Evolutionary conservation across 2,797 vertebrate genomes (phyloP).

Genomic region (Clarias pachynema): DNA sequence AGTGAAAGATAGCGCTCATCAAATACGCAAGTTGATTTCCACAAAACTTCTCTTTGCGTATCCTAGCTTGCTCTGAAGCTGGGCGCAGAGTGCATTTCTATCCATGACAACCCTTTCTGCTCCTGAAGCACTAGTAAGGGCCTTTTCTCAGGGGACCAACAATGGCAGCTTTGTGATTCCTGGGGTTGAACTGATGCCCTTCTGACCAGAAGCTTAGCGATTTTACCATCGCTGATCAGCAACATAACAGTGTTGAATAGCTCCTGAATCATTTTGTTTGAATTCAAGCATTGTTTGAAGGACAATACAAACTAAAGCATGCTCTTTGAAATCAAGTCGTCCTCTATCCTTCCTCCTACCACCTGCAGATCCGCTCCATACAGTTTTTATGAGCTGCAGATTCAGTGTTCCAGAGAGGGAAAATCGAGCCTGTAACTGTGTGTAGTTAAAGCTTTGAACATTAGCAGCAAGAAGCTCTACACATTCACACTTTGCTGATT

Average conservation of each 20-base stretch:
- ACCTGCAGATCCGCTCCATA: background rate
- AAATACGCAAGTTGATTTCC: background rate
- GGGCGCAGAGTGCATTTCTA: background rate
- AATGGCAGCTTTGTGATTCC: background rate
- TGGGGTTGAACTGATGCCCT: background rate
- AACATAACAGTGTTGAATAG: background rate
- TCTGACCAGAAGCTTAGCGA: background rate
- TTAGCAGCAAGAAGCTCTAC: background rate
- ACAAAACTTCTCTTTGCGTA: background rate
- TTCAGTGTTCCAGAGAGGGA: background rate
- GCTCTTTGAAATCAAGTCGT: background rate
- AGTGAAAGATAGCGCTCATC: background rate
- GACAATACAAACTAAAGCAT: slow-evolving; percentile 8
- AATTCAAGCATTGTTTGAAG: background rate
- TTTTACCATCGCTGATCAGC: background rate
- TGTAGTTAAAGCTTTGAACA: background rate
- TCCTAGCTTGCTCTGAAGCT: slow-evolving; percentile 1
- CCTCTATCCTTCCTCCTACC: background rate
- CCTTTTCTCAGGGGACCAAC: background rate
- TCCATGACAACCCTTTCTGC: background rate
- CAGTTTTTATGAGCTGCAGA: slow-evolving; percentile 16
- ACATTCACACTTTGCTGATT: background rate
- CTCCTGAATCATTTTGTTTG: background rate
- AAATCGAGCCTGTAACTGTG: background rate
- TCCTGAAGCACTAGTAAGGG: background rate